phyloP scores from a whole-genome alignment of 92 coral and sea anemone genomes.

The Ricordea florida region DNA sequence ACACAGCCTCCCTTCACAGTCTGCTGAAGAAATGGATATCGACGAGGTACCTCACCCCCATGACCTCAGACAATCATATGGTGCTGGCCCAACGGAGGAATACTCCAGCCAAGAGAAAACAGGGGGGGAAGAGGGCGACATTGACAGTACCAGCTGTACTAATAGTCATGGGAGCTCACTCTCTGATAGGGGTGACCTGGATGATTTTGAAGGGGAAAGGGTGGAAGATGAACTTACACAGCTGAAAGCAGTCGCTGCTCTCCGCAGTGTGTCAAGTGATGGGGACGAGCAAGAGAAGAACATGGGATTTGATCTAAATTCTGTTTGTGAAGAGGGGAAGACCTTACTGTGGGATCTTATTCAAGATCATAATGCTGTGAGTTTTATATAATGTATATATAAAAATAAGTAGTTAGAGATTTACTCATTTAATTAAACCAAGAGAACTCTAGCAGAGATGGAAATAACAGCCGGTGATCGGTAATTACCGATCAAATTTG shows the following conservation, averaged over 20 bases:
- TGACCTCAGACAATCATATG: slow-evolving; percentile 65
- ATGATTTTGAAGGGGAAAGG: slow-evolving; percentile 96
- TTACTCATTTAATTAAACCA: too few species aligned
- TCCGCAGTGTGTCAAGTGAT: slow-evolving; percentile 64
- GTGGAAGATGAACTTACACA: slow-evolving; percentile 83
- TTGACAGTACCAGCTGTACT: slow-evolving; percentile 96
- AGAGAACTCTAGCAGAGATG: too few species aligned
- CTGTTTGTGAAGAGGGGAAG: slow-evolving; percentile 95
- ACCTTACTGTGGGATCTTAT: slow-evolving; percentile 96
- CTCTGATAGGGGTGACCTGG: slow-evolving; percentile 89
- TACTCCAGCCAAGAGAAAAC: slow-evolving; percentile 79
- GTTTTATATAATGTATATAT: too few species aligned
- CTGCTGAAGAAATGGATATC: slow-evolving; percentile 36
- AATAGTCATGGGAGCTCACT: slow-evolving; percentile 91
- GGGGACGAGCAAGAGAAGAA: slow-evolving; percentile 68
- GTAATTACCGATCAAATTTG: too few species aligned
- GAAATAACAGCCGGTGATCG: too few species aligned
- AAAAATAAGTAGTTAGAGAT: too few species aligned
- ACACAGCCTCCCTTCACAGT: slow-evolving; percentile 23
- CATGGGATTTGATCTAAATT: slow-evolving; percentile 81
- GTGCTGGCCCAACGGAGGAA: slow-evolving; percentile 63
- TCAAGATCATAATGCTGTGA: slow-evolving; percentile 96
- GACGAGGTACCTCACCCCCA: slow-evolving; percentile 35
- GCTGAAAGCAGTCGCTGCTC: slow-evolving; percentile 77
- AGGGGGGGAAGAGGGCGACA: slow-evolving; percentile 83